Base-by-base conservation (phyloP, 92 coral and sea anemone species). In the Micromussa lordhowensis region DNA sequence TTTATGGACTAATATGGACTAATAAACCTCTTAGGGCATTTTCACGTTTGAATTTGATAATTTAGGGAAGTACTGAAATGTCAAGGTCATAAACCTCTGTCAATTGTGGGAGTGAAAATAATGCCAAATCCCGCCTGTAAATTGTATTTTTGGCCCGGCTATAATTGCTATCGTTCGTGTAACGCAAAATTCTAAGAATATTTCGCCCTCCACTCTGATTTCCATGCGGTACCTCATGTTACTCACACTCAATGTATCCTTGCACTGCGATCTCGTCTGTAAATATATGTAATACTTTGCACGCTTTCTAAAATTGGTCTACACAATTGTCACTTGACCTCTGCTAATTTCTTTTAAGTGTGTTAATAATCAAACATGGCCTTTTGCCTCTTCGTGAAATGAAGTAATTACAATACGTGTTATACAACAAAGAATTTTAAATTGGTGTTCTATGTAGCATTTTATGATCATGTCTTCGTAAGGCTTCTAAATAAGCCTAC, bases 141-240 rank as follows among this genome's bases (percentile, higher is more conserved):
- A 84, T 15, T 51, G 72, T 54, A 84, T 84, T 84, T 84, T 84
- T 84, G 72, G 49, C 80, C 18, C 80, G 28, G 51, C 88, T 54
- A 26, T 57, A 26, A 31, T 84, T 35, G 80, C 59, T 17, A 54
- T n/a, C 88, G 29, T 84, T 24, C 88, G 64, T 54, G 5, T 55
- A 32, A 83, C 53, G 36, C 70, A 73, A 84, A n/a, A 72, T 84
- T 73, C 53, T 59, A 55, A 84, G 58, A 75, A 53, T 83, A 82
- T 30, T 48, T 69, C 70, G 75, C 49, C 35, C 57, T 58, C 36
- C 6, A 74, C 40, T 55, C 70, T 73, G 88, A 57, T 84, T 75
- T 26, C 17, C 54, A n/a, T 84, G 81, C 11, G 28, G 17, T 22
- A 75, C 40, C 26, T 82, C 10, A 13, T 49, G 15, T 51, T 32